These are phyloP conservation scores for Aurelia coerulea DNA, from an alignment of 30 jellyfish, hydroid and myxozoan genomes.

Conservation along the genomic window DNA sequence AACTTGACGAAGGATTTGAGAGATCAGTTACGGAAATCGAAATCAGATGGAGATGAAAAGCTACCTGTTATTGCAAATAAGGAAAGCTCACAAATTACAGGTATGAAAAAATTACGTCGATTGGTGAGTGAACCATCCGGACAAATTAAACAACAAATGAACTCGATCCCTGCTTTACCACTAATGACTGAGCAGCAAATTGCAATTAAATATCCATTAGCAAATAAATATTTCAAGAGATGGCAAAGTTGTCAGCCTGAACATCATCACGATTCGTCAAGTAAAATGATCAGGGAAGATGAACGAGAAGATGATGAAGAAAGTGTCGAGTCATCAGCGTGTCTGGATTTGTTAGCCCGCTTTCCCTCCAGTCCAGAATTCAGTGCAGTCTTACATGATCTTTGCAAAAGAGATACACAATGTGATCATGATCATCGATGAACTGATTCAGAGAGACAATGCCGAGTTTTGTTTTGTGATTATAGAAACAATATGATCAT, in stretches of 20 bases:
- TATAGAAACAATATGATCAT: too few species aligned
- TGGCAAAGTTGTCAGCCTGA: conserved; percentile 16
- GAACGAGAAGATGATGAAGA: background rate
- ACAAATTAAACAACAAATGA: conserved; percentile 3
- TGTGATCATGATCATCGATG: too few species aligned
- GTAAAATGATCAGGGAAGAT: too few species aligned
- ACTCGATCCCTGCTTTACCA: conserved; percentile 32
- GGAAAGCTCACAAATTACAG: background rate
- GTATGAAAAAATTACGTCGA: background rate
- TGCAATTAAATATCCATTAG: conserved; percentile 34
- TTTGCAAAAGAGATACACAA: background rate
- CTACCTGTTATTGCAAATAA: conserved; percentile 1
- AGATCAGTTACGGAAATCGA: background rate
- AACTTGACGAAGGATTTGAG: background rate
- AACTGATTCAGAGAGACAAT: too few species aligned
- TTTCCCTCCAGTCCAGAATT: conserved; percentile 66
- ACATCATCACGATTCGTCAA: too few species aligned
- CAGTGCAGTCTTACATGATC: conserved; percentile 31
- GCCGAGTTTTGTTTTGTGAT: too few species aligned
- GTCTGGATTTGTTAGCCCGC: conserved; percentile 19
- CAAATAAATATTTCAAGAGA: conserved; percentile 33
- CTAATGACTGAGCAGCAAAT: conserved; percentile 7
- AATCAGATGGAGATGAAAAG: conserved; percentile 1
- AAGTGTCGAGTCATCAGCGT: background rate
- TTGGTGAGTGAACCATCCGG: background rate